These are phyloP conservation scores for Trochalopteron elliotii DNA, from an alignment of 2,113 vertebrate genomes.

Conservation along the genomic window DNA sequence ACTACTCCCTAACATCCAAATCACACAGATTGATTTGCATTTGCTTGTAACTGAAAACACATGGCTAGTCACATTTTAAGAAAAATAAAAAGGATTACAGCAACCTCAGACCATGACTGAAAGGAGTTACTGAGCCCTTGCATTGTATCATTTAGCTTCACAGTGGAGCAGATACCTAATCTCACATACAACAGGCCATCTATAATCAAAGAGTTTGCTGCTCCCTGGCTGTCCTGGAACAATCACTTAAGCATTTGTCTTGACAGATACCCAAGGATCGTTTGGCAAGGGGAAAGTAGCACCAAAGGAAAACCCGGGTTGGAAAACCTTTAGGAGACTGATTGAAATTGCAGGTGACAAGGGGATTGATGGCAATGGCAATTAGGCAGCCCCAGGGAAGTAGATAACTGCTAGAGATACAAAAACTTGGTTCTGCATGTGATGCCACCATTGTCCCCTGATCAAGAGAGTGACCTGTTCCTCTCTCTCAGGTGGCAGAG, in stretches of 20 bases:
- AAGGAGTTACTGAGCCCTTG: constrained; percentile 57
- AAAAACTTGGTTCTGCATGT: constrained; percentile 37
- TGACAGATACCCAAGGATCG: constrained; percentile 22
- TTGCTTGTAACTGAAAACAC: constrained; percentile 68
- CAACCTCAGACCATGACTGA: constrained; percentile 58
- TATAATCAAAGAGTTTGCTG: constrained; percentile 66
- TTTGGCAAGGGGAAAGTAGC: constrained; percentile 39
- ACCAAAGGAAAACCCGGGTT: not conserved
- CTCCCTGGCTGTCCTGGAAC: constrained; percentile 4
- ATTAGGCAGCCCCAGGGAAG: constrained; percentile 76
- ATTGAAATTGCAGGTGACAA: constrained; percentile 58
- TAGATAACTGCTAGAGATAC: constrained; percentile 68
- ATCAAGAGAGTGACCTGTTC: not conserved
- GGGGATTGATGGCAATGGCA: constrained; percentile 57
- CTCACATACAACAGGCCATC: constrained; percentile 66
- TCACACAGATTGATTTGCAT: constrained; percentile 56
- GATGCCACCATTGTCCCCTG: not conserved
- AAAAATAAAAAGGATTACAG: constrained; percentile 65
- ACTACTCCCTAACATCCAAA: not conserved
- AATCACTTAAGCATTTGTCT: constrained; percentile 7
- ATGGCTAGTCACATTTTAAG: constrained; percentile 49
- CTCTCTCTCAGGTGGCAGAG: not conserved
- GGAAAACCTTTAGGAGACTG: constrained; percentile 37
- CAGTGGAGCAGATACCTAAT: constrained; percentile 68
- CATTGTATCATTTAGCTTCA: constrained; percentile 59